Conservation (phyloP, 2,888 invertebrate genomes). For the Drosophila maculinotata region DNA sequence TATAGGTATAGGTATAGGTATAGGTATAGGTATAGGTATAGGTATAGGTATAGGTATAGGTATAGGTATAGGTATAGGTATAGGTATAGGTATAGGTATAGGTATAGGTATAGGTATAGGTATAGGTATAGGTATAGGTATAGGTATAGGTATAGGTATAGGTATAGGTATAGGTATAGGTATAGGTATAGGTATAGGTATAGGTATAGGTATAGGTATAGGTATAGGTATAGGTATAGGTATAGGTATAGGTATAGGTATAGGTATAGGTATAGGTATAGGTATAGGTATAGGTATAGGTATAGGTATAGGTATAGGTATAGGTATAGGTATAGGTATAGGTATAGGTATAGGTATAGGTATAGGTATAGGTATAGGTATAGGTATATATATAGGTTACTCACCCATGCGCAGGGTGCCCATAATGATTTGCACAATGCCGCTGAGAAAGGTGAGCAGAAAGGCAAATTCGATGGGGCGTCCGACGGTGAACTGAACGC, state of each 20-base stretch:
- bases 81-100: not conserved
- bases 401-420: slow-evolving; percentile 91
- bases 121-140: not conserved
- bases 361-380: not conserved
- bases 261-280: not conserved
- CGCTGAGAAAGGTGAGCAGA: slow-evolving; percentile 91
- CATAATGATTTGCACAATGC: slow-evolving; percentile 92
- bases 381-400: slow-evolving; percentile 32
- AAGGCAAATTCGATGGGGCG: slow-evolving; percentile 91
- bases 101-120: not conserved
- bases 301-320: not conserved
- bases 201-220: slow-evolving; percentile 2
- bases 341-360: not conserved
- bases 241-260: too few species aligned
- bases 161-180: not conserved
- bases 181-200: not conserved
- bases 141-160: not conserved
- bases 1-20: not conserved
- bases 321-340: not conserved
- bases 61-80: not conserved
- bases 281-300: not conserved
- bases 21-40: not conserved
- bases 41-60: not conserved
- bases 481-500: slow-evolving; percentile 90
- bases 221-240: not conserved